These are phyloP conservation scores for Darevskia mixta DNA, from an alignment of 2,797 vertebrate genomes.

Conservation along the genomic window DNA sequence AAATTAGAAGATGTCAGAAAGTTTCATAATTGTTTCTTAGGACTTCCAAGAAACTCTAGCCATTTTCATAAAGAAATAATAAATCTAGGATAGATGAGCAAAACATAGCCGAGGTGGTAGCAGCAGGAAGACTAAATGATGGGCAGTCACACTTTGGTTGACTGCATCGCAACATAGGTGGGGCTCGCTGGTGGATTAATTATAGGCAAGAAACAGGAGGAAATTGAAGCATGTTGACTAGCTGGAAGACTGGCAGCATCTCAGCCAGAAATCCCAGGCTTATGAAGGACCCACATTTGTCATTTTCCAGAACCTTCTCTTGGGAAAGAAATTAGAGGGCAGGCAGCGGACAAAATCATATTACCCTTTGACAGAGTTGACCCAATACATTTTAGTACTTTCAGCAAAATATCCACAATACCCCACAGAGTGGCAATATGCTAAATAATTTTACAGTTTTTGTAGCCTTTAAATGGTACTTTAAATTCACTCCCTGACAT, in stretches of 20 bases:
- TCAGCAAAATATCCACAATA: no score
- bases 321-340: not conserved
- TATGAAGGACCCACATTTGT: not conserved
- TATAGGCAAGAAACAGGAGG: slow-evolving; percentile 28
- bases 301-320: slow-evolving; percentile 23
- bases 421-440: not conserved
- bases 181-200: slow-evolving; percentile 56
- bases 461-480: not conserved
- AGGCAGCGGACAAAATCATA: not conserved
- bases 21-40: slow-evolving; percentile 76
- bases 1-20: slow-evolving; percentile 87
- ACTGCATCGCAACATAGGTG: slow-evolving; percentile 32
- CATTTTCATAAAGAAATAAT: slow-evolving; percentile 10
- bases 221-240: not conserved
- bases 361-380: not conserved
- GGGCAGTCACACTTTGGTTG: slow-evolving; percentile 47
- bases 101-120: not conserved
- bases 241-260: rapidly evolving
- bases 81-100: rapidly evolving
- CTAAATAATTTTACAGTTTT: not conserved
- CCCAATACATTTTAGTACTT: not conserved
- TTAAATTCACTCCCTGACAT: not conserved
- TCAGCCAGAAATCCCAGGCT: not conserved
- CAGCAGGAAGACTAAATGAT: not conserved
- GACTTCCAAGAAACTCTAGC: slow-evolving; percentile 30